These are phyloP conservation scores for Merops nubicus DNA, from an alignment of 2,113 vertebrate genomes.

Conservation along the genomic window DNA sequence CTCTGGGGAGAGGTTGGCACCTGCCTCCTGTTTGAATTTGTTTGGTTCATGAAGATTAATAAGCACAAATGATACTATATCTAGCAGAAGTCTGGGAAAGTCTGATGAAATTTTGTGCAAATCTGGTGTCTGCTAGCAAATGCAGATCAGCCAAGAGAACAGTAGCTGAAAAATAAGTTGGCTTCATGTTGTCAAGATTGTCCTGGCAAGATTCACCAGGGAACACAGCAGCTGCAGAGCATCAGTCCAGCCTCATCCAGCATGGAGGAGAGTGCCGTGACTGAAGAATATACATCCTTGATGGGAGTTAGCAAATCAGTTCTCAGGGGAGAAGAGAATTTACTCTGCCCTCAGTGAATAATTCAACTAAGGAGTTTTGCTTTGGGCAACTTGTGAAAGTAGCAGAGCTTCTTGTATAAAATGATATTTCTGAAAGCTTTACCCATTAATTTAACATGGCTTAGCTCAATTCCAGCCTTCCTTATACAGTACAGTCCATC, in stretches of 20 bases:
- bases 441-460: slow-evolving; percentile 53
- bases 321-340: slow-evolving; percentile 1
- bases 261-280: not conserved
- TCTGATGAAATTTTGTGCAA: not conserved
- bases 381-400: slow-evolving; percentile 37
- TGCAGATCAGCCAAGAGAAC: not conserved
- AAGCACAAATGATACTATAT: not conserved
- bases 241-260: not conserved
- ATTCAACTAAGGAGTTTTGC: slow-evolving; percentile 57
- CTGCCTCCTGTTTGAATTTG: not conserved
- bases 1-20: not conserved
- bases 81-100: not conserved
- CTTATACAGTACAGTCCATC: not conserved
- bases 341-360: slow-evolving; percentile 41
- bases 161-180: not conserved
- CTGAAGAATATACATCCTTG: not conserved
- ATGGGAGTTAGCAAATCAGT: not conserved
- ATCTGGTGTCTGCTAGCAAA: not conserved
- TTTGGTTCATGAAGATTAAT: not conserved
- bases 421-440: slow-evolving; percentile 56
- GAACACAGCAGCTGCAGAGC: not conserved
- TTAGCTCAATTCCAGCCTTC: slow-evolving; percentile 2
- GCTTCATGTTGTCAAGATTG: not conserved
- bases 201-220: not conserved
- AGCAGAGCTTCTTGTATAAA: slow-evolving; percentile 22